Base-by-base conservation (phyloP, 2,888 invertebrate species). In the Fabriciana adippe region DNA sequence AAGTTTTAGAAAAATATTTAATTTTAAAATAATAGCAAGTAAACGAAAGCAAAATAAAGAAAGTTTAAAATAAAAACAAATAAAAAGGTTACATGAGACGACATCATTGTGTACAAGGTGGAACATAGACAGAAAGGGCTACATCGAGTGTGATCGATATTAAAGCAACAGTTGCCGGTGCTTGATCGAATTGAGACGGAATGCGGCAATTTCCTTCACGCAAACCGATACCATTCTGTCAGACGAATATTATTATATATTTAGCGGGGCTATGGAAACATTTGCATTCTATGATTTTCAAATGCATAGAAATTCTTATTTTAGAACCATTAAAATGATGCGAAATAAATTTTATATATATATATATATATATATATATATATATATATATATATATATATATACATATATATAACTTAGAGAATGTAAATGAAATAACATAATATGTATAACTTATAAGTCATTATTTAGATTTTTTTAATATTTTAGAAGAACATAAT, bases 131-230 rank as follows among this genome's bases (percentile, higher is more conserved):
- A 26, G 35, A 60, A 55, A 64, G 47, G 50, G 26, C 55, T 61
- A 61, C 64, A 53, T 60, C 62, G 66, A 56, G 66, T 48, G 55
- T 60, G 67, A 71, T 69, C 67, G 69, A 67, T 69, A 50, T 45
- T 60, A 65, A 62, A 67, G 72, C 69, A 72, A 71, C 69, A 71
- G 71, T 71, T 72, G 67, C 53, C 67, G 55, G 55, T 57, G 71
- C 57, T 66, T 71, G 68, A 70, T 70, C 63, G 66, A 57, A 71
- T 66, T 73, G 70, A 70, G 66, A 68, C 64, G 71, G 56, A 71
- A 70, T 63, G 66, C 53, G 65, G 67, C 74, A 70, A 74, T 74
- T 72, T 70, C 73, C 69, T 70, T 65, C 71, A 68, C 61, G 64
- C 70, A 56, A 73, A 66, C 67, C 62, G 69, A 72, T 73, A 74